These are phyloP conservation scores for Zaprionus bogoriensis DNA, from an alignment of 2,888 invertebrate species.

Conservation along the genomic window DNA sequence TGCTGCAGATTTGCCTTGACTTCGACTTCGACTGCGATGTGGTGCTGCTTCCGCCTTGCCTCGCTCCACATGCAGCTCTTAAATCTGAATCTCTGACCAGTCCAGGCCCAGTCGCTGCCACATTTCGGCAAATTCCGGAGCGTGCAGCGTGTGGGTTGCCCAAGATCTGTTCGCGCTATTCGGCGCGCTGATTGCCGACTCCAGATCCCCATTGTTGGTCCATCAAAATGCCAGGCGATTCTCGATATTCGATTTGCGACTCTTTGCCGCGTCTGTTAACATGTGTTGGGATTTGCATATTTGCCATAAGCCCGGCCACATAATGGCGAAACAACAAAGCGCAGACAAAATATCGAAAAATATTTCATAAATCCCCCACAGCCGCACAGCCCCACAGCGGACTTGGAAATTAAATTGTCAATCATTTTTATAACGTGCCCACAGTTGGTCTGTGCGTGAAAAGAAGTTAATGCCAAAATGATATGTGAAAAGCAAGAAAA, in stretches of 20 bases:
- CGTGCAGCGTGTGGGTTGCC: constrained; percentile 64
- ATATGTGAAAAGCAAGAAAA: constrained; percentile 59
- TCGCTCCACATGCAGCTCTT: constrained; percentile 29
- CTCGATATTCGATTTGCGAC: constrained; percentile 4
- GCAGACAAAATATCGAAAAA: constrained; percentile 49
- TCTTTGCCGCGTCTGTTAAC: constrained; percentile 41
- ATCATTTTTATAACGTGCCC: constrained; percentile 75
- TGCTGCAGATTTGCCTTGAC: constrained; percentile 40
- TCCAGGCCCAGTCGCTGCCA: constrained; percentile 10
- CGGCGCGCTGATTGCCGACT: constrained; percentile 19
- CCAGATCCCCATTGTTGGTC: constrained; percentile 40
- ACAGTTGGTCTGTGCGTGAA: constrained; percentile 55
- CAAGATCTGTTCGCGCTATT: constrained; percentile 43
- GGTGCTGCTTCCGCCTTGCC: constrained; percentile 47
- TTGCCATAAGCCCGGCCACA: constrained; percentile 37
- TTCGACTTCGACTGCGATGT: constrained; percentile 34
- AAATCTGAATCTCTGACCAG: constrained; percentile 50
- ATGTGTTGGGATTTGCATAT: constrained; percentile 72
- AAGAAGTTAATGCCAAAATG: constrained; percentile 73
- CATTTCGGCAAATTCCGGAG: constrained; percentile 48
- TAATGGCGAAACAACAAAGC: constrained; percentile 22
- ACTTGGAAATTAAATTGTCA: constrained; percentile 79
- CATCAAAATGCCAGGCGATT: constrained; percentile 47
- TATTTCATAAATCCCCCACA: constrained; percentile 69
- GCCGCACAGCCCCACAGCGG: constrained; percentile 50